A percentile compares a stretch with the other conserved stretches of the same genome.
phyloP scores from a whole-genome alignment of 2,888 invertebrate species.

The Schizotus pectinicornis region DNA sequence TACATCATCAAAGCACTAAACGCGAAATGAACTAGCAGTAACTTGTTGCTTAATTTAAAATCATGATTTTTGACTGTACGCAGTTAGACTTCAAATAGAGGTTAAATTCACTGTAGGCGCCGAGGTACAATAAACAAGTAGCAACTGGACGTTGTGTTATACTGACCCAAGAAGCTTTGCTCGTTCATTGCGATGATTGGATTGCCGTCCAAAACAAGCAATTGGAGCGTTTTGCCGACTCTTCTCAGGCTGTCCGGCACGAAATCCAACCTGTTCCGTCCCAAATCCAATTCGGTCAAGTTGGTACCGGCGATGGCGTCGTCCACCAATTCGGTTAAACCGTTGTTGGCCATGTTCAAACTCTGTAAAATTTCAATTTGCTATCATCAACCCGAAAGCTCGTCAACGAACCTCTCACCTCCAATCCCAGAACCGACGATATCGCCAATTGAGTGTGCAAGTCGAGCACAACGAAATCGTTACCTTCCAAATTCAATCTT shows the following conservation, averaged over 20 bases:
- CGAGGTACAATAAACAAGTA: neutral
- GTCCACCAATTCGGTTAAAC: constrained; percentile 63
- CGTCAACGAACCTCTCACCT: constrained; percentile 59
- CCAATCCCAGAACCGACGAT: constrained; percentile 61
- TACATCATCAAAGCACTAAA: too few relatives aligned
- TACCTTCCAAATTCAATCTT: constrained; percentile 67
- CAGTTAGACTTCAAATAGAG: neutral
- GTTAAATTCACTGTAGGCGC: neutral
- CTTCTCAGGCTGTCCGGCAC: constrained; percentile 65
- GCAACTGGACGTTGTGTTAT: neutral
- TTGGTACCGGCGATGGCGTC: constrained; percentile 63
- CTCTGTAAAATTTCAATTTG: constrained; percentile 38
- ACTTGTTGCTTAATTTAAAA: too few relatives aligned
- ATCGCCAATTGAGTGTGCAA: constrained; percentile 66
- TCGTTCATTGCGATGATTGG: constrained; percentile 65
- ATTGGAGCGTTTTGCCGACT: constrained; percentile 63
- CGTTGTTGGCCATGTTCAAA: constrained; percentile 60
- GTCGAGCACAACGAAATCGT: constrained; percentile 67
- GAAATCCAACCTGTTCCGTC: constrained; percentile 65
- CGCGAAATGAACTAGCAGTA: too few relatives aligned
- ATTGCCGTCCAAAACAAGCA: constrained; percentile 68
- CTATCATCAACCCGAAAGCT: constrained; percentile 4
- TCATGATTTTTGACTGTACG: neutral
- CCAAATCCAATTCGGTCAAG: constrained; percentile 65
- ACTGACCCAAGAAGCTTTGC: constrained; percentile 66